Base-by-base conservation (phyloP, 2,888 invertebrate genomes). In the Hyalella azteca region DNA sequence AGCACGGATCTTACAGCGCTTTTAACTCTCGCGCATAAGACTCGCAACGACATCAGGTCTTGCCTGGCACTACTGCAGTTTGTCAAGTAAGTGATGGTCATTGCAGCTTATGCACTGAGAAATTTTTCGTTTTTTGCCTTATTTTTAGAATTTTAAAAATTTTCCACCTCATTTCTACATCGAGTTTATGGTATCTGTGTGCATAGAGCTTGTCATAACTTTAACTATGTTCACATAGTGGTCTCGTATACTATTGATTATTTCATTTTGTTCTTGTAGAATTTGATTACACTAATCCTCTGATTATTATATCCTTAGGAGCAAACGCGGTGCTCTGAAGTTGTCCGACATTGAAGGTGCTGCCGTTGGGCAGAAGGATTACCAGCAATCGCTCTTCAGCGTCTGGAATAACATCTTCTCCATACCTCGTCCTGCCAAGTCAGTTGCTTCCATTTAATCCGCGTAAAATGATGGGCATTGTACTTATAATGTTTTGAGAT, bases 61-160 rank as follows among this genome's bases (percentile, higher is more conserved):
- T 98, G 98, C 87, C 91, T 98, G 78, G 95, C 96, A 26, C 92
- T 95, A 73, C 91, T 98, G 85, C 96, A 97, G 87, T 94, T 93
- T 86, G 90, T 92, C 85, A 90, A 89, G 87, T 90, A 2, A 89
- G 89, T 50, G 9, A 11, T 15, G 15, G 45, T 45, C n/a, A n/a
- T n/a, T n/a, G n/a, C n/a, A n/a, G n/a, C n/a, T n/a, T n/a, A n/a
- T n/a, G n/a, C n/a, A n/a, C n/a, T n/a, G 54, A 54, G 54, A 2
- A 1, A 3, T 19, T 40, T 22, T 49, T 75, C 7, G 13, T 75
- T 4, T 1, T n/a, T n/a, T n/a, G n/a, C n/a, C n/a, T n/a, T n/a
- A n/a, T n/a, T n/a, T n/a, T n/a, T n/a, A n/a, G n/a, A n/a, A n/a
- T n/a, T n/a, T n/a, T n/a, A n/a, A n/a, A n/a, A n/a, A n/a, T n/a